Base-by-base conservation (phyloP, 2,797 vertebrate species). In the Sternotherus odoratus region DNA sequence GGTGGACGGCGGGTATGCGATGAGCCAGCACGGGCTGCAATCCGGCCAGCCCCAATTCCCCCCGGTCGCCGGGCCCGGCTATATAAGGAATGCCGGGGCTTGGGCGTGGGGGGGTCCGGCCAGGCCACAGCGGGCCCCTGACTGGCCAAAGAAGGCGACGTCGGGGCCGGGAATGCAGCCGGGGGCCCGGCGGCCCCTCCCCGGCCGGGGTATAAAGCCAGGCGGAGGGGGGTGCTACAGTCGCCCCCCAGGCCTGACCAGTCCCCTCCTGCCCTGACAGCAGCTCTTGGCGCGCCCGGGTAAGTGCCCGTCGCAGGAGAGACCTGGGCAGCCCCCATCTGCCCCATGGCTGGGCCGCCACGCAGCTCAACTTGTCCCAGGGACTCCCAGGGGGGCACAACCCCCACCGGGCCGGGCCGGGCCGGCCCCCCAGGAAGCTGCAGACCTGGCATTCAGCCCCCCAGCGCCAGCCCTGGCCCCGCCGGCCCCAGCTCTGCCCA, bases 41-140 rank as follows among this genome's bases (percentile, higher is more conserved):
- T 88, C 86, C 39, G 82, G 33, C 50, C 72, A 11, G 82, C 82
- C 91, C 91, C 91, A 92, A 92, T 88, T 85, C 86, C 84, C 90
- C 81, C 69, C 63, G 91, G 78, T 82, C 50, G 39, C 91, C 54
- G 56, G 77, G 80, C 30, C 90, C 56, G 90, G 43, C 90, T 92
- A 92, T 92, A 92, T 92, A 88, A 92, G 90, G 91, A 81, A 46
- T 6, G 49, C 78, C 82, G 13, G 66, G 79, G 75, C 43, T 10
- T 2, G 28, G 74, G 24, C 6, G 2, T 16, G 39, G 26, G 43
- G 24, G 24, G 78, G 85, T n/a, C 75, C 86, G 50, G 49, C 51
- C n/a, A 50, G 78, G 46, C 57, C 17, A 75, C 26, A 24, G 17
- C 49, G 30, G 77, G 24, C 50, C 16, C 33, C 75, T 30, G 60